Conservation (phyloP, 2,113 vertebrate genomes). For the Galemys pyrenaicus region DNA sequence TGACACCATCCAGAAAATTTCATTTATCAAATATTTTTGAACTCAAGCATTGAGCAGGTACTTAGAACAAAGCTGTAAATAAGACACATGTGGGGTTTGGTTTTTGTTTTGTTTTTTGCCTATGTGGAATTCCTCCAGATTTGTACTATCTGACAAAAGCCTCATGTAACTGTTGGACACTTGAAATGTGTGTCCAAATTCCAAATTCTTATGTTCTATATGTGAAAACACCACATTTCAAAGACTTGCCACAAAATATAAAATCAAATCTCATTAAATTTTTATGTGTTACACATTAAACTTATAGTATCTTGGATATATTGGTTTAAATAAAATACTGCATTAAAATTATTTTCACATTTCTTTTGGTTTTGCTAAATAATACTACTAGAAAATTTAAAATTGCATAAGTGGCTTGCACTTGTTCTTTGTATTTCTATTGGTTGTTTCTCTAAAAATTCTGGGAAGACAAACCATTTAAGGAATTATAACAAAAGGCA, state of each 20-base stretch:
- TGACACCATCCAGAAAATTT: neutral
- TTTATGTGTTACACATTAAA: neutral
- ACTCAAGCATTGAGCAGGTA: neutral
- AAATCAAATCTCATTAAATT: neutral
- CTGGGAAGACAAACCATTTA: neutral
- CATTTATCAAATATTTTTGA: conserved; percentile 14
- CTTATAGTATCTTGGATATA: neutral
- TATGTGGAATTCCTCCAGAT: neutral
- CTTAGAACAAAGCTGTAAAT: neutral
- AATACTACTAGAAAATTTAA: neutral
- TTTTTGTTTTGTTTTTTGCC: neutral
- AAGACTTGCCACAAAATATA: neutral
- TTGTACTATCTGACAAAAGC: neutral
- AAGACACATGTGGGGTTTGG: neutral
- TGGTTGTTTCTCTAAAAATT: neutral
- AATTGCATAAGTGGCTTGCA: neutral
- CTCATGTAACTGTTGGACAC: neutral
- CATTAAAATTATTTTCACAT: neutral
- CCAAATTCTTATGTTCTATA: neutral
- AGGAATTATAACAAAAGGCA: neutral
- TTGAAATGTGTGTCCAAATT: neutral
- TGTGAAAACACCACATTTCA: neutral
- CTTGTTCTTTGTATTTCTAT: neutral
- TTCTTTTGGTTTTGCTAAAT: neutral
- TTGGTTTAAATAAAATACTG: neutral